Evolutionary conservation across 2,888 invertebrate species (phyloP).

Genomic region (Seira ritae): DNA sequence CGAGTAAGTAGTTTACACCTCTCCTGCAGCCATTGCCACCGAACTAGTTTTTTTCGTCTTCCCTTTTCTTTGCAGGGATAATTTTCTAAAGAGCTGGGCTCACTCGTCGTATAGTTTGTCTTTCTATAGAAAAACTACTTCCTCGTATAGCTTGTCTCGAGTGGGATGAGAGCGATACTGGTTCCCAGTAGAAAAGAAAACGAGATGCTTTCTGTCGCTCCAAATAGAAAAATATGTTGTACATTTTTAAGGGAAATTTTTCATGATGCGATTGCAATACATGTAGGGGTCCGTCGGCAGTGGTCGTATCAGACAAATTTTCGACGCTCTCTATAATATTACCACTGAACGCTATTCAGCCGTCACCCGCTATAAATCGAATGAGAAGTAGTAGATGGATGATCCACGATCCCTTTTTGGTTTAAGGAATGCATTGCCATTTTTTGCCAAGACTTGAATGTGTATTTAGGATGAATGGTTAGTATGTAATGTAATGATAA

Average conservation of each 20-base stretch:
- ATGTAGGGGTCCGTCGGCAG: neutral
- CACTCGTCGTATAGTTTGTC: neutral
- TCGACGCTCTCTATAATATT: constrained; percentile 53
- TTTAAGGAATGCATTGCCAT: too few species aligned
- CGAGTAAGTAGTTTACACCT: constrained; percentile 16
- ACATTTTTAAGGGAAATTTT: neutral
- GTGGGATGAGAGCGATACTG: neutral
- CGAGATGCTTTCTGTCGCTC: neutral
- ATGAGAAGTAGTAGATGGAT: too few species aligned
- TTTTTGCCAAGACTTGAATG: too few species aligned
- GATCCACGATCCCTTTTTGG: too few species aligned
- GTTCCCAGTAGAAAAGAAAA: constrained; percentile 10
- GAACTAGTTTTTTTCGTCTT: neutral
- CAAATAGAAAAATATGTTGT: neutral
- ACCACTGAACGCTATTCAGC: neutral
- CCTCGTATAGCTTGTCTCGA: neutral
- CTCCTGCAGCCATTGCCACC: constrained; percentile 19
- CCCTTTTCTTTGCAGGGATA: neutral
- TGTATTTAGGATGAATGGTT: neutral
- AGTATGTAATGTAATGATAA: constrained; percentile 41
- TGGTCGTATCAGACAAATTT: constrained; percentile 29
- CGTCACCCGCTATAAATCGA: too few species aligned
- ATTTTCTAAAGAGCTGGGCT: neutral
- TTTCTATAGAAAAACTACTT: neutral
- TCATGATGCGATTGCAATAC: neutral